These are phyloP conservation scores for Stenichneumon culpator DNA, from an alignment of 2,888 invertebrate species.

Conservation along the genomic window DNA sequence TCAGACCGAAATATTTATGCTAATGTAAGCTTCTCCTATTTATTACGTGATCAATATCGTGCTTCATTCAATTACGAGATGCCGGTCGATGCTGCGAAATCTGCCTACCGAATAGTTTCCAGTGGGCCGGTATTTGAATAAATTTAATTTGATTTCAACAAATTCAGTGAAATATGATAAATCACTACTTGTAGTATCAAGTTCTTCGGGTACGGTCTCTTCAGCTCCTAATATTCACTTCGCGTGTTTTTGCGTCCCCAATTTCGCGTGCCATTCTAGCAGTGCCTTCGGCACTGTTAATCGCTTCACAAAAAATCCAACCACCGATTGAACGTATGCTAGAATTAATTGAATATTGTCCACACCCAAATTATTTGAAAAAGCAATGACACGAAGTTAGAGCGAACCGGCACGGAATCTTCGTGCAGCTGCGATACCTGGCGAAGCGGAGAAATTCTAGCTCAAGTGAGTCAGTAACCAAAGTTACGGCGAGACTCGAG, in stretches of 20 bases:
- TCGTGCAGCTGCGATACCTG: constrained; percentile 8
- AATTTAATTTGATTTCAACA: not conserved
- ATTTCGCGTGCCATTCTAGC: not conserved
- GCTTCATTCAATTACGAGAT: constrained; percentile 11
- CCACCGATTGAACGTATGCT: not conserved
- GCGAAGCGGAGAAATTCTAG: constrained; percentile 27
- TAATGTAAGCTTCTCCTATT: constrained; percentile 16
- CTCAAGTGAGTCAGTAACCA: constrained; percentile 52
- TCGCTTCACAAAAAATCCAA: not conserved
- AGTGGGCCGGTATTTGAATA: not conserved
- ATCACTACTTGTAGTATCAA: not conserved
- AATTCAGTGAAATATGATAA: not conserved
- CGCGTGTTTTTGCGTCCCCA: constrained; percentile 11
- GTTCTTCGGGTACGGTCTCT: not conserved
- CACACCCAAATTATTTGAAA: not conserved
- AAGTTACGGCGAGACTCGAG: constrained; percentile 58
- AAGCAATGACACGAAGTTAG: not conserved
- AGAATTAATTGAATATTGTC: not conserved
- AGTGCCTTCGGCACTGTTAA: not conserved
- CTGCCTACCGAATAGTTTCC: not conserved
- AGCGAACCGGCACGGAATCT: not conserved
- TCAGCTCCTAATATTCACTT: constrained; percentile 45
- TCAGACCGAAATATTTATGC: constrained; percentile 20
- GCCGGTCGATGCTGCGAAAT: not conserved
- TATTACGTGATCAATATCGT: not conserved